Evolutionary conservation across 2,113 vertebrate genomes (phyloP), one percentile per base, ranked within the genome.

Genomic region (Mandrillus leucophaeus): DNA sequence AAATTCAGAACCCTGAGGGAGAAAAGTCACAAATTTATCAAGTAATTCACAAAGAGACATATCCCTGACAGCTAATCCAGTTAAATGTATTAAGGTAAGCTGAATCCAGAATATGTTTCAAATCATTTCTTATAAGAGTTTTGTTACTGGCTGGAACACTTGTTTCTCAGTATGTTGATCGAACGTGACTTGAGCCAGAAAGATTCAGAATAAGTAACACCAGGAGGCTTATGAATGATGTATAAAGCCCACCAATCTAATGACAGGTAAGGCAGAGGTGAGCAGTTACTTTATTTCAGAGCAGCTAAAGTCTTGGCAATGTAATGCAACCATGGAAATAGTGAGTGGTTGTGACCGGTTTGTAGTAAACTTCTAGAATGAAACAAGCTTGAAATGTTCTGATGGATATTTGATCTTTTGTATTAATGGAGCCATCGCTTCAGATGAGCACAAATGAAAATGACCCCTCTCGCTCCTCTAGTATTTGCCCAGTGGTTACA

Each of bases 191-290:
- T 75, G 96, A 52, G 43, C 13, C 30, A 92, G 40, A 93, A 86
- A n/a, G 35, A 75, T 14, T 88, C 95, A 81, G 23, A 94, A 14
- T 95, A 86, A 97, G 92, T 90, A 93, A 68, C 70, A 94, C 30
- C 12, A 7, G 55, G 68, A 97, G 95, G 61, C 52, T 96, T 97
- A 90, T 95, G 82, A 95, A 96, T 97, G 93, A 96, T 97, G 82
- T 27, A 80, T 80, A 91, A 81, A 93, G 75, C 70, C 80, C 90
- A 48, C 35, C 57, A 90, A 52, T 48, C 48, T 95, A 72, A 93
- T 43, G 40, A 90, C 35, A 88, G 93, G 75, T 92, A 50, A 95
- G 70, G 40, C 57, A 66, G 72, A 83, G 79, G 48, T 70, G 25
- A 95, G 79, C 88, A 64, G 72, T 66, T 92, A 79, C 70, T 93